Evolutionary conservation across 2,888 invertebrate genomes (phyloP), one percentile per base, ranked within the genome.

Genomic region (Polylopha cassiicola): DNA sequence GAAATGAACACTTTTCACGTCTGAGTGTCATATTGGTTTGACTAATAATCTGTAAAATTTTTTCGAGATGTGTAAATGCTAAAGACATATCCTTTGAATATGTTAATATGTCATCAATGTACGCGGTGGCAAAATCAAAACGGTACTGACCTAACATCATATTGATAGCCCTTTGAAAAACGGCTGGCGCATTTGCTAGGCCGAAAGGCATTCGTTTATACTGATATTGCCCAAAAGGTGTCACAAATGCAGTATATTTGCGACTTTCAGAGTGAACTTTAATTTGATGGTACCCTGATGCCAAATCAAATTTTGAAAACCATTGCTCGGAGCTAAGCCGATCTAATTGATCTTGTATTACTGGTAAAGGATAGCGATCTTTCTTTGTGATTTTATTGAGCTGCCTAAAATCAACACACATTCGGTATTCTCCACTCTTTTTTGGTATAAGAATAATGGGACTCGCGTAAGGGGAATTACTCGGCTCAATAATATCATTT

Each of bases 281-380:
- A 5, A 45, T 37, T 10, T 22, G 29, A 10, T 43, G 16, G 22
- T 44, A 48, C 2, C 32, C 33, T 2, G 43, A 20, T 5, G 27
- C 20, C 9, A 47, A 10, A 32, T 47, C 50, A 1, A 50, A 14
- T 4, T 10, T 37, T 1, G 32, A 22, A 13, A 46, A 44, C 2
- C 22, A 23, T 9, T 27, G 15, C 4, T 34, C 11, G n/a, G 18
- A 22, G 6, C 30, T 7, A 8, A 50, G 17, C 3, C 33, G 6
- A 37, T 47, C 43, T 11, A 45, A 7, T 14, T 47, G 44, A 29
- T 49, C 47, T 10, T 49, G 37, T 4, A 49, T 47, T 1, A 46
- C 5, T 2, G 48, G 48, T 11, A 46, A 14, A 13, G 48, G 48
- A 16, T 46, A 43, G 2, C 37, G 22, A 1, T 46, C 39, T 15